These are phyloP conservation scores for Darwinula stevensoni DNA, from an alignment of 2,888 invertebrate species.

Conservation along the genomic window DNA sequence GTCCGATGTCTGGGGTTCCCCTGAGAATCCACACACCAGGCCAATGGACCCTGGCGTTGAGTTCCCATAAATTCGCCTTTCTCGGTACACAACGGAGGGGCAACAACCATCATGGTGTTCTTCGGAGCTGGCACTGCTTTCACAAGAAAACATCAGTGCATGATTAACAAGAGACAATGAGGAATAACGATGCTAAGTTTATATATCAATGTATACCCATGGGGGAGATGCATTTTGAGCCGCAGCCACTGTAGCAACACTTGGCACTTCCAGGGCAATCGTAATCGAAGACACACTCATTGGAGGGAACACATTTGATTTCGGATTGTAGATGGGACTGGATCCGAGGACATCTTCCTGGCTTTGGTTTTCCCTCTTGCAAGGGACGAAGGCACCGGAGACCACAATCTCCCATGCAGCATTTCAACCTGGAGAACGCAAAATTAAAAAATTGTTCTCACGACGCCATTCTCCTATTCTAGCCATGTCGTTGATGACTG, in stretches of 20 bases:
- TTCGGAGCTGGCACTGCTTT: slow-evolving; percentile 1
- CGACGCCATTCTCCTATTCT: no score
- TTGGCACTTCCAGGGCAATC: slow-evolving; percentile 9
- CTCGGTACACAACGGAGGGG: slow-evolving; percentile 13
- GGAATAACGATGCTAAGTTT: no score
- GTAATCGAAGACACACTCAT: slow-evolving; percentile 8
- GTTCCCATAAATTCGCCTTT: slow-evolving; percentile 13
- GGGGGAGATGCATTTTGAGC: slow-evolving; percentile 9
- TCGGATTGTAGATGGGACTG: not conserved
- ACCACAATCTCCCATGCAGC: slow-evolving; percentile 12
- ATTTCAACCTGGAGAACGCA: slow-evolving; percentile 10
- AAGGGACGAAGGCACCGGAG: slow-evolving; percentile 10
- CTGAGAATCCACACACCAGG: slow-evolving; percentile 12
- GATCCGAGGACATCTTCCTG: slow-evolving; percentile 9
- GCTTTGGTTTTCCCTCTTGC: slow-evolving; percentile 7
- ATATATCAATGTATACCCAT: slow-evolving; percentile 6
- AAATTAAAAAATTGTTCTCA: no score
- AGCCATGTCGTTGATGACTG: no score
- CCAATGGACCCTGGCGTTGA: slow-evolving; percentile 13
- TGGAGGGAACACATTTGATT: slow-evolving; percentile 3
- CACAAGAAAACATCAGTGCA: not conserved
- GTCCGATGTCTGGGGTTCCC: slow-evolving; percentile 12
- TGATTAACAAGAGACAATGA: not conserved
- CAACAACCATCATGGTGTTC: slow-evolving; percentile 11
- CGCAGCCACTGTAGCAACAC: slow-evolving; percentile 10